Evolutionary conservation across 2,797 vertebrate genomes (phyloP).

Genomic region (Eulemur coronatus): DNA sequence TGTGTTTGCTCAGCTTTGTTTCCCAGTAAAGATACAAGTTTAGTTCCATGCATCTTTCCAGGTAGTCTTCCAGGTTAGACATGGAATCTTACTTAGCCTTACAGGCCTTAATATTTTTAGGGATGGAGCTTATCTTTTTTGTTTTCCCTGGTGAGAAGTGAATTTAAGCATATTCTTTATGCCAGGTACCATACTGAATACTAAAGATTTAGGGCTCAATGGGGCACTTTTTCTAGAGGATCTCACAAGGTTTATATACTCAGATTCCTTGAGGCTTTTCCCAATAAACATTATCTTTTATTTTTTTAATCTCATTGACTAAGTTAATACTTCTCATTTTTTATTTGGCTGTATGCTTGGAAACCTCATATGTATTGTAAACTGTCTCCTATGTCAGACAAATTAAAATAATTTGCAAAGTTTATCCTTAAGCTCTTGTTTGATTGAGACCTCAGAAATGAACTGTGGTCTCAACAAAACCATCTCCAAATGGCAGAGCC

Average conservation of each 20-base stretch:
- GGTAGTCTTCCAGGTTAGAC: background rate
- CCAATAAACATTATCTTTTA: background rate
- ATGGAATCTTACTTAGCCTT: background rate
- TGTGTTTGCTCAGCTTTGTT: background rate
- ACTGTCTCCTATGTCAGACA: slow-evolving; percentile 60
- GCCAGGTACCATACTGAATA: background rate
- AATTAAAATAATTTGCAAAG: slow-evolving; percentile 61
- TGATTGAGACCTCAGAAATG: slow-evolving; percentile 67
- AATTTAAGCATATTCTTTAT: background rate
- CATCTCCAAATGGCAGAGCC: slow-evolving; percentile 52
- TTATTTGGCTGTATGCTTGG: slow-evolving; percentile 40
- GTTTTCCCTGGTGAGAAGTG: background rate
- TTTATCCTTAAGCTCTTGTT: slow-evolving; percentile 19
- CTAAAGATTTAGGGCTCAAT: background rate
- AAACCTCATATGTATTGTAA: slow-evolving; percentile 68
- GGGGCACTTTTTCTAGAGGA: slow-evolving; percentile 10
- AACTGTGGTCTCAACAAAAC: slow-evolving; percentile 41
- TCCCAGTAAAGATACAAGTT: slow-evolving; percentile 37
- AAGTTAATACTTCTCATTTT: slow-evolving; percentile 51
- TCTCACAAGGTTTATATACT: background rate
- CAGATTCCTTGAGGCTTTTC: slow-evolving; percentile 31
- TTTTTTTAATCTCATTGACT: background rate
- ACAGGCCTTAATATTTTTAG: background rate
- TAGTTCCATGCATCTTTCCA: slow-evolving; percentile 7
- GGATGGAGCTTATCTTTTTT: background rate